These are phyloP conservation scores for Idaea straminata DNA, from an alignment of 2,888 invertebrate species.

Conservation along the genomic window DNA sequence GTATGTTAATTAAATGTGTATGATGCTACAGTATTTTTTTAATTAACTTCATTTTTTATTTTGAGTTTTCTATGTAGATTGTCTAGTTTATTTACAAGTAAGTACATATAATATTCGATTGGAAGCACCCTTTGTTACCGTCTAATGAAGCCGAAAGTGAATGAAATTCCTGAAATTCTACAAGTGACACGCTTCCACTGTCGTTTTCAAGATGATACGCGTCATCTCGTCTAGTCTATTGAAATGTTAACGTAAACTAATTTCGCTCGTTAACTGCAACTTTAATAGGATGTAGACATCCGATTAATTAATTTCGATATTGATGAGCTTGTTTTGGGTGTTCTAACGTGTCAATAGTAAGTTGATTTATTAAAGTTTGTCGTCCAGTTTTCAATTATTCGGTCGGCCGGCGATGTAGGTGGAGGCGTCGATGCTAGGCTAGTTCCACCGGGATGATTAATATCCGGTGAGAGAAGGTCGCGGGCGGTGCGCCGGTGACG, in stretches of 20 bases:
- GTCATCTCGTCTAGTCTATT: slow-evolving; percentile 15
- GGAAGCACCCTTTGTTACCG: background rate
- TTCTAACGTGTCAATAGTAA: slow-evolving; percentile 24
- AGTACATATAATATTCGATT: too few species aligned
- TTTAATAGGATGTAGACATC: slow-evolving; percentile 26
- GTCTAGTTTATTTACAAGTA: background rate
- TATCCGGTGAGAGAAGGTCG: slow-evolving; percentile 74
- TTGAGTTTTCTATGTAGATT: too few species aligned
- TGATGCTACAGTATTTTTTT: background rate
- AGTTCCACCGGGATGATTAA: slow-evolving; percentile 69
- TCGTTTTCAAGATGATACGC: slow-evolving; percentile 8
- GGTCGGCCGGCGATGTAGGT: slow-evolving; percentile 27
- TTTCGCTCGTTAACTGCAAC: slow-evolving; percentile 23
- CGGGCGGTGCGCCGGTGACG: slow-evolving; percentile 54
- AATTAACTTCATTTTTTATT: too few species aligned
- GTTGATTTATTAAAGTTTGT: slow-evolving; percentile 30
- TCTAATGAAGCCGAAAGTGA: slow-evolving; percentile 3
- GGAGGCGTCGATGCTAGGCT: slow-evolving; percentile 29
- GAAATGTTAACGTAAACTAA: slow-evolving; percentile 19
- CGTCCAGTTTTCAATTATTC: slow-evolving; percentile 54
- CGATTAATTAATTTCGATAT: slow-evolving; percentile 27
- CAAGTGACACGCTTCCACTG: slow-evolving; percentile 15
- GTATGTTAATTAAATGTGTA: background rate
- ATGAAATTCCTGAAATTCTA: slow-evolving; percentile 15
- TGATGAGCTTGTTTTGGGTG: slow-evolving; percentile 27